Conservation (phyloP, 2,797 vertebrate species). For the Xyrichtys novacula region DNA sequence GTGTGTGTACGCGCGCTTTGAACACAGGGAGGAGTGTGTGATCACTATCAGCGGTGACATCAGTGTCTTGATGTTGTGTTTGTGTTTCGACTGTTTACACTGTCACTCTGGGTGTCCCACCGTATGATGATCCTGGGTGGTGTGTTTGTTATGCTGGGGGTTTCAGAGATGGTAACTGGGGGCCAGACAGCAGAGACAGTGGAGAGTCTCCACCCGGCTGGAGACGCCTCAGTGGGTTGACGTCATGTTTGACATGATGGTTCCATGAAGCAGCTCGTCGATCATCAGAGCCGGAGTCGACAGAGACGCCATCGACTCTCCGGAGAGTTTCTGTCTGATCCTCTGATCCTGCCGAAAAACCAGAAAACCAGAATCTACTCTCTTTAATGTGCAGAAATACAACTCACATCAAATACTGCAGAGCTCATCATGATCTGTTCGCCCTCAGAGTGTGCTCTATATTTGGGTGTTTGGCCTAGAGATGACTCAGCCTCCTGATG, state of each 20-base stretch:
- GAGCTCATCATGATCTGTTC: background rate
- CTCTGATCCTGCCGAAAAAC: background rate
- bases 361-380: background rate
- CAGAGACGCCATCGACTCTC: background rate
- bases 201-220: slow-evolving; percentile 52
- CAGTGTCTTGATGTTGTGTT: slow-evolving; percentile 35
- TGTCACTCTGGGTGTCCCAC: slow-evolving; percentile 12
- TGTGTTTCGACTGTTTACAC: slow-evolving; percentile 46
- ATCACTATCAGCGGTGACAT: slow-evolving; percentile 64
- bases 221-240: slow-evolving; percentile 57
- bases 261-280: slow-evolving; percentile 54
- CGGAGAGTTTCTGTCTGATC: background rate
- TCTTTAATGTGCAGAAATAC: background rate
- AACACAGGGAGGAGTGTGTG: slow-evolving; percentile 54
- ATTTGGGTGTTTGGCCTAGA: background rate
- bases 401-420: background rate
- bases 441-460: background rate
- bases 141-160: slow-evolving; percentile 1
- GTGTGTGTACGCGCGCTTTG: slow-evolving; percentile 33
- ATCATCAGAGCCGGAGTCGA: slow-evolving; percentile 2
- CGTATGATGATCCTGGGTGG: slow-evolving; percentile 32
- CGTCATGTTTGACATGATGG: slow-evolving; percentile 54
- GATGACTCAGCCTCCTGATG: background rate
- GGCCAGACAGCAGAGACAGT: slow-evolving; percentile 31
- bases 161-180: slow-evolving; percentile 17